phyloP scores from a whole-genome alignment of 2,797 vertebrate species.

The Mormyrus proboscirostris region DNA sequence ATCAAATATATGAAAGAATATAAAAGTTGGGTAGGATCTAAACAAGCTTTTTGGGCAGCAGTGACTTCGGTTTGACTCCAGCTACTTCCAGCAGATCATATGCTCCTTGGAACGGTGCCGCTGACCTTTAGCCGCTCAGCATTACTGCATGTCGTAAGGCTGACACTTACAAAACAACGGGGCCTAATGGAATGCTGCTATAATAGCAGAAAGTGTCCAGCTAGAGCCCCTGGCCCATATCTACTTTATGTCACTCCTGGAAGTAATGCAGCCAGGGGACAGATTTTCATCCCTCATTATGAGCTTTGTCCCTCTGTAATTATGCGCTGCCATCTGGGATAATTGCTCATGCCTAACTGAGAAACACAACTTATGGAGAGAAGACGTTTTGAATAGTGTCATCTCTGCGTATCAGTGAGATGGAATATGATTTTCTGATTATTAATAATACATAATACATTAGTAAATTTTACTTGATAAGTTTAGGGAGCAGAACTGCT shows the following conservation, averaged over 20 bases:
- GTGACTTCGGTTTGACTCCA: background rate
- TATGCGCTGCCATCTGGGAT: background rate
- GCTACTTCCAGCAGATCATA: too few species aligned
- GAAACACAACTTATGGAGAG: background rate
- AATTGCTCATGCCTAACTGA: background rate
- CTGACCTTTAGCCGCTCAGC: background rate
- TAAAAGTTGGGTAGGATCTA: background rate
- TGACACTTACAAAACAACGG: background rate
- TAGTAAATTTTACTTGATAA: background rate
- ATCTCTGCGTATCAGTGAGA: background rate
- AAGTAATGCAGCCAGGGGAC: background rate
- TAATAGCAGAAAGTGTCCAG: background rate
- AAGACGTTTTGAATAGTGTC: background rate
- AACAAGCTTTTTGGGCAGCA: background rate
- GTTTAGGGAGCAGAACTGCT: background rate
- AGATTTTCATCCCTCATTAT: background rate
- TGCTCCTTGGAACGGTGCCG: background rate
- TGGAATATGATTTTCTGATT: background rate
- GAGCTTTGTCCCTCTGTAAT: background rate
- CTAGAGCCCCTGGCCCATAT: background rate
- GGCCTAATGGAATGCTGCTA: background rate
- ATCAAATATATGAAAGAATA: background rate
- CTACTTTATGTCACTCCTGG: background rate
- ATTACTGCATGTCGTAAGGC: background rate
- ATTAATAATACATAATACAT: background rate